Conservation (phyloP, 2,113 vertebrate species). For the Phasianus colchicus region DNA sequence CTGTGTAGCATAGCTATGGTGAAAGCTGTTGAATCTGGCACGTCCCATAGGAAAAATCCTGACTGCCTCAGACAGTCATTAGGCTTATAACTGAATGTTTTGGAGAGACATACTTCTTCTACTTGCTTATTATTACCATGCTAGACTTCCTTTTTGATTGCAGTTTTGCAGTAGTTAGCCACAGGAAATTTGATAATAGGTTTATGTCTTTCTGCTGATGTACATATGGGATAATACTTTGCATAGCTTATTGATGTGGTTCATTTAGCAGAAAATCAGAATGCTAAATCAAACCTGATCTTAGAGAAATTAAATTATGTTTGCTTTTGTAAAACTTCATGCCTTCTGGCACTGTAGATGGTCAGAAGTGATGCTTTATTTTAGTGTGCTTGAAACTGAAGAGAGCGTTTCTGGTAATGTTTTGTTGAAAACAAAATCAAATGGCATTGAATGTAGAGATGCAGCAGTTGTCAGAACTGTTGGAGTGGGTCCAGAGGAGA, state of each 20-base stretch:
- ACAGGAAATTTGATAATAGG: constrained; percentile 45
- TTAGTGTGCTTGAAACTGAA: neutral
- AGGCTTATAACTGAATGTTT: constrained; percentile 78
- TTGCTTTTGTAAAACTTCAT: neutral
- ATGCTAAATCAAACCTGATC: neutral
- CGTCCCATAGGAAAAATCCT: constrained; percentile 75
- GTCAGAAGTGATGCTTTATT: neutral
- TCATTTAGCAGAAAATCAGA: constrained; percentile 28
- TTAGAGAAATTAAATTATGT: neutral
- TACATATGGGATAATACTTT: neutral
- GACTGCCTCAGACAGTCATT: constrained; percentile 73
- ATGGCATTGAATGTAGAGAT: neutral
- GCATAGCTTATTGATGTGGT: constrained; percentile 1
- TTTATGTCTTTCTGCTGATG: constrained; percentile 26
- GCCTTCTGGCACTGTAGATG: neutral
- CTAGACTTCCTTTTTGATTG: constrained; percentile 66
- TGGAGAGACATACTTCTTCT: constrained; percentile 60
- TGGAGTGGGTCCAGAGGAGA: neutral
- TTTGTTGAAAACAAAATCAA: neutral
- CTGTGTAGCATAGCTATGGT: constrained; percentile 16
- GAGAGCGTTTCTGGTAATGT: neutral
- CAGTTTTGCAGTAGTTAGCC: constrained; percentile 65
- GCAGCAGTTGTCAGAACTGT: neutral
- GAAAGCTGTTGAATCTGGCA: constrained; percentile 74
- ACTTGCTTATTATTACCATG: constrained; percentile 62